phyloP scores from a whole-genome alignment of 2,888 invertebrate genomes.

The Aromia moschata region DNA sequence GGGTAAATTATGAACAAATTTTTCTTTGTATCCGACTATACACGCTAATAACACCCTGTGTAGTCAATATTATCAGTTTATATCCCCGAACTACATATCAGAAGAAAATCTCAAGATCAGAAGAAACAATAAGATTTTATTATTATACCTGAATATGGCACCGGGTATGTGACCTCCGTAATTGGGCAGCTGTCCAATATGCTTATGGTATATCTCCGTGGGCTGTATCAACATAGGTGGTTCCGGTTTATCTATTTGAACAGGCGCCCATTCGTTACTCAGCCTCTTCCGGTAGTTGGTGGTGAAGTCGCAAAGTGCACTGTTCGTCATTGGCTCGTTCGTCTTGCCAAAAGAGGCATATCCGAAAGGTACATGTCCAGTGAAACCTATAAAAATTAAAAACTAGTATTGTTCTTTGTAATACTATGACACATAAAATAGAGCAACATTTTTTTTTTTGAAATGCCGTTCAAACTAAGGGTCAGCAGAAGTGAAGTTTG shows the following conservation, averaged over 20 bases:
- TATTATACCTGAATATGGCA: conserved; percentile 74
- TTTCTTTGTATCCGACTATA: too few species aligned
- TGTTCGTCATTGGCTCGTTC: conserved; percentile 73
- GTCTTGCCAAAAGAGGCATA: conserved; percentile 72
- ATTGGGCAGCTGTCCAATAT: conserved; percentile 78
- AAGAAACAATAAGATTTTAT: too few species aligned
- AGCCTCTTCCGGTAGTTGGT: conserved; percentile 77
- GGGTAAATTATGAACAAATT: too few species aligned
- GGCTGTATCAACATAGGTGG: conserved; percentile 65
- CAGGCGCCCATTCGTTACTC: conserved; percentile 80
- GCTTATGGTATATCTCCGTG: conserved; percentile 76
- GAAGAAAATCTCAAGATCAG: too few species aligned
- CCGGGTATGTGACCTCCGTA: conserved; percentile 85
- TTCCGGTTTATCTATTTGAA: conserved; percentile 66
- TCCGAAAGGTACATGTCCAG: conserved; percentile 74
- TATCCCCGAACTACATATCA: too few species aligned
- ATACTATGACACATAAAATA: too few species aligned
- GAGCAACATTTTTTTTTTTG: too few species aligned
- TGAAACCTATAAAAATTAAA: conserved; percentile 69
- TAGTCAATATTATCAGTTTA: too few species aligned
- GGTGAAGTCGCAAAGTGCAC: conserved; percentile 78
- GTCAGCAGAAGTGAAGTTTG: too few species aligned
- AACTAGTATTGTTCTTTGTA: too few species aligned
- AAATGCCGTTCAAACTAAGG: too few species aligned
- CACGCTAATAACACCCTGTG: too few species aligned